Percentiles rank a stretch among this genome's conserved stretches.
Conservation (phyloP, 2,797 vertebrate genomes). For the Urocyon cinereoargenteus region DNA sequence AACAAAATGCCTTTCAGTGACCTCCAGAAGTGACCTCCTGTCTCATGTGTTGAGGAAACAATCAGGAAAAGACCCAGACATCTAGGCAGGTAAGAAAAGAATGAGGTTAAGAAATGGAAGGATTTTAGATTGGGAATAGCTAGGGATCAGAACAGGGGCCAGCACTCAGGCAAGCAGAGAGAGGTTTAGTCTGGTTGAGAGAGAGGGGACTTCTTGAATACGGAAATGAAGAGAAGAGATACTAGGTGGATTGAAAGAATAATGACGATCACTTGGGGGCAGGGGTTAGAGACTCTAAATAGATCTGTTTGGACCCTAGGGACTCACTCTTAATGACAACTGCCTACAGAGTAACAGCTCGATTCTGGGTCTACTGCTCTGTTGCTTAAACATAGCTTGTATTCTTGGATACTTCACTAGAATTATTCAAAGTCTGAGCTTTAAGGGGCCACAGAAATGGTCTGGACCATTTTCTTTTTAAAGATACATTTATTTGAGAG, state of each 20-base stretch:
- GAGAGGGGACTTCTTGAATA: not conserved
- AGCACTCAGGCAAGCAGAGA: not conserved
- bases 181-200: not conserved
- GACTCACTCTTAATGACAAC: not conserved
- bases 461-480: not conserved
- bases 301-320: not conserved
- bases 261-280: not conserved
- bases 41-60: constrained; percentile 27
- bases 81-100: constrained; percentile 24
- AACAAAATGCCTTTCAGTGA: constrained; percentile 34
- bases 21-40: not conserved
- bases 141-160: not conserved
- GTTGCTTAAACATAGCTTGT: not conserved
- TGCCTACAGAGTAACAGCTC: not conserved
- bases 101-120: not conserved
- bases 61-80: not conserved
- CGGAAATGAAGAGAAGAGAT: not conserved
- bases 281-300: not conserved
- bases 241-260: not conserved
- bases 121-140: constrained; percentile 1
- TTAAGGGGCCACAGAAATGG: not conserved
- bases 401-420: not conserved
- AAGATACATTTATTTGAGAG: not conserved
- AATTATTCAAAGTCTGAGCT: not conserved
- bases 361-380: not conserved